Evolutionary conservation across 2,888 invertebrate genomes (phyloP).

Genomic region (Microctonus aethiopoides): DNA sequence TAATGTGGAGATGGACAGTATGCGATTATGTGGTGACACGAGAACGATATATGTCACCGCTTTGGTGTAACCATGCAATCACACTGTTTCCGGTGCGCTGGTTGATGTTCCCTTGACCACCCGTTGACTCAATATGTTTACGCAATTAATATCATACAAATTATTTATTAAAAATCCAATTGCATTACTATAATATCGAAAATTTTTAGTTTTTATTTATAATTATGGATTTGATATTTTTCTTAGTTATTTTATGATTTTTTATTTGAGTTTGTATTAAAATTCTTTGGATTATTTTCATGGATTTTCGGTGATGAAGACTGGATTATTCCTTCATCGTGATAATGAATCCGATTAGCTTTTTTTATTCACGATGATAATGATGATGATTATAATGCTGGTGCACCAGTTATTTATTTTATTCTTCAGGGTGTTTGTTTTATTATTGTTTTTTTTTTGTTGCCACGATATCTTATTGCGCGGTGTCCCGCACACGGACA

Average conservation of each 20-base stretch:
- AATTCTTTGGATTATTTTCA: neutral
- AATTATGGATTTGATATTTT: neutral
- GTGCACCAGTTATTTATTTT: neutral
- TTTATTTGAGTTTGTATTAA: neutral
- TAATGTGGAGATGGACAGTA: slow-evolving; percentile 46
- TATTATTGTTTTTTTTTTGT: neutral
- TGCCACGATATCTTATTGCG: slow-evolving; percentile 26
- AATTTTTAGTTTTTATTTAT: neutral
- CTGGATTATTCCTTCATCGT: neutral
- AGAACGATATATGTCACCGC: neutral
- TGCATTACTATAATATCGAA: no score
- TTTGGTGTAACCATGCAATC: slow-evolving; percentile 27
- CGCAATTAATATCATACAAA: neutral
- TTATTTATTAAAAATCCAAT: no score
- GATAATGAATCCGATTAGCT: neutral
- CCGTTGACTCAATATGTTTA: neutral
- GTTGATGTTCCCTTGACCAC: neutral
- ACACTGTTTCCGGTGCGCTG: neutral
- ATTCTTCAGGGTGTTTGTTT: neutral
- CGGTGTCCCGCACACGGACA: slow-evolving; percentile 27
- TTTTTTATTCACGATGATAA: neutral
- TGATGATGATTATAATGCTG: neutral
- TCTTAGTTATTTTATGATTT: neutral
- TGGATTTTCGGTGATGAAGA: no score
- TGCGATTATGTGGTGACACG: slow-evolving; percentile 44